Base-by-base conservation (phyloP, 2,797 vertebrate genomes). In the Sphenopsis melanotis region DNA sequence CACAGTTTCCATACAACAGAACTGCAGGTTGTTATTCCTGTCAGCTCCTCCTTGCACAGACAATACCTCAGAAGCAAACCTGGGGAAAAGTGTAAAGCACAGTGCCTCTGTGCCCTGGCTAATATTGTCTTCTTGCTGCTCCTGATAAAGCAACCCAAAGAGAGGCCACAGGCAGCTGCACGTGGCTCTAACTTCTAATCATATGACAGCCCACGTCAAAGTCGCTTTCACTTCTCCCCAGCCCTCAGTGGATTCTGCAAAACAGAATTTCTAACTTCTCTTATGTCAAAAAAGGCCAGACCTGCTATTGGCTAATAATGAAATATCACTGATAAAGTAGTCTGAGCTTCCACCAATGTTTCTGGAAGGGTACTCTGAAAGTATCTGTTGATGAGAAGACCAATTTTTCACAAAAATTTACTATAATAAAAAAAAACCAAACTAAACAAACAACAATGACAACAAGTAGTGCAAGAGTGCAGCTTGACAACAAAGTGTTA, bases 401-500 rank as follows among this genome's bases (percentile, higher is more conserved):
- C 47, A 63, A n/a, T 79, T 69, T 63, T 52, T 10, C 57, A 66
- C 53, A 8, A 16, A 68, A 74, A 87, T 76, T 88, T 83, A 89
- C 72, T 66, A n/a, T 32, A 92, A 78, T 23, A 22, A 75, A 70
- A 91, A 93, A 93, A 83, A 46, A 44, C 6, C 37, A 18, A 68
- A 46, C 68, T 75, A 95, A 90, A 94, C 75, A 89, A 87, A 92
- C 37, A 92, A 93, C 71, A 85, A 90, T 70, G 60, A 72, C 0
- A 8, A 89, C 57, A 95, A 95, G 83, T 59, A 92, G 85, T 76
- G 52, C 59, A 91, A 71, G 70, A 83, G 59, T 70, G 16, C 86
- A 94, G 83, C 94, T 55, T 94, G 70, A 95, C 83, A 96, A 95
- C 83, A 68, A 93, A 83, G 68, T 80, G 92, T 92, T 39, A 93